These are phyloP conservation scores for Telenomus remus DNA, from an alignment of 1,140 invertebrate species.

Conservation along the genomic window DNA sequence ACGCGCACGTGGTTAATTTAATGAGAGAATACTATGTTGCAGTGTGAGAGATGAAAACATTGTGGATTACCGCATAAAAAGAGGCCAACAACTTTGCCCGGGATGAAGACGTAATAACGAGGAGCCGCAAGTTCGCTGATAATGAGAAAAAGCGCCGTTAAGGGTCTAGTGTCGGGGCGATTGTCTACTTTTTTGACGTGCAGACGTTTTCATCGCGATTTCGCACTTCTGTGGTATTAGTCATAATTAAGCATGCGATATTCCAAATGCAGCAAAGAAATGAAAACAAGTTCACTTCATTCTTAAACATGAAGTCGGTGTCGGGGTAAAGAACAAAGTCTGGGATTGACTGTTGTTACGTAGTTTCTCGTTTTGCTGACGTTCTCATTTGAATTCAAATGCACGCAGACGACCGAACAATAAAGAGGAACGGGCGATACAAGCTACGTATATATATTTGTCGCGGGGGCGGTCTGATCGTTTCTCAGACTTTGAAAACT, in stretches of 20 bases:
- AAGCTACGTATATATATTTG: conserved; percentile 10
- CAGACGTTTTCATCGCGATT: neutral
- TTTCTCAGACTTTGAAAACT: too few relatives aligned
- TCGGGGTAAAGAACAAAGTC: conserved; percentile 9
- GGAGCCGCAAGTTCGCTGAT: conserved; percentile 27
- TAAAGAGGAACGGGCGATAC: conserved; percentile 8
- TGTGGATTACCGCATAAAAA: conserved; percentile 39
- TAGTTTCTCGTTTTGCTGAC: conserved; percentile 21
- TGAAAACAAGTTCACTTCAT: neutral
- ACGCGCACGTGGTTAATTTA: conserved; percentile 36
- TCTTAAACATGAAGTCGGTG: conserved; percentile 1
- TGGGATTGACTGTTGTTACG: conserved; percentile 13
- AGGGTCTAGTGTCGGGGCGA: conserved; percentile 1
- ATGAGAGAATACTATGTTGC: conserved; percentile 41
- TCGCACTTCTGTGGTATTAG: too few relatives aligned
- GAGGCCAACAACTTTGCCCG: conserved; percentile 30
- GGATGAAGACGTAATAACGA: conserved; percentile 47
- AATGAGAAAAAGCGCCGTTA: conserved; percentile 35
- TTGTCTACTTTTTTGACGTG: neutral
- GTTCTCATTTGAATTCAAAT: conserved; percentile 33
- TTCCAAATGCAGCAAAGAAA: neutral
- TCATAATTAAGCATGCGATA: neutral
- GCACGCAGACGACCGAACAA: conserved; percentile 7
- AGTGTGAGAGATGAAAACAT: conserved; percentile 19
- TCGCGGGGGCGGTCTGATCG: too few relatives aligned